Evolutionary conservation across 2,888 invertebrate species (phyloP).

Genomic region (Platerodrilus igneus): DNA sequence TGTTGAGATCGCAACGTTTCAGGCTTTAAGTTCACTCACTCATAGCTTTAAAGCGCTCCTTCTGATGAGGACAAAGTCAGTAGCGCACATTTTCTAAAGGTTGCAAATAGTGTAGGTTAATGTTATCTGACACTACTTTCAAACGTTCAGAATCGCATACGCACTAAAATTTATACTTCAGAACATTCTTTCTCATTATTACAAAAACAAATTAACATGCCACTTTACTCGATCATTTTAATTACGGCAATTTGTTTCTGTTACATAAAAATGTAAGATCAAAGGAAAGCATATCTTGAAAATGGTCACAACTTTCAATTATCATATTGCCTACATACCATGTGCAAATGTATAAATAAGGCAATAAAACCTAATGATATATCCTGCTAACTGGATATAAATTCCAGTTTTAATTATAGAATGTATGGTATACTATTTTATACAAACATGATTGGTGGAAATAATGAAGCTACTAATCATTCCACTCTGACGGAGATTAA

Average conservation of each 20-base stretch:
- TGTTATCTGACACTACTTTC: no score
- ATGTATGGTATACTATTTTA: conserved; percentile 44
- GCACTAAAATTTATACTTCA: no score
- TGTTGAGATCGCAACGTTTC: no score
- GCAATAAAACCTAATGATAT: conserved; percentile 18
- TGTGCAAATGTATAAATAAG: conserved; percentile 12
- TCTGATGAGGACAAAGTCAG: no score
- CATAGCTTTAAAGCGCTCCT: no score
- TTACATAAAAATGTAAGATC: conserved; percentile 12
- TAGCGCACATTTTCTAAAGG: no score
- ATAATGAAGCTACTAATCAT: conserved; percentile 48
- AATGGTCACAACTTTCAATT: conserved; percentile 15
- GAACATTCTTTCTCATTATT: no score
- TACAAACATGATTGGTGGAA: conserved; percentile 44
- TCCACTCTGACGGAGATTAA: conserved; percentile 44
- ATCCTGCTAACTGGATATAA: conserved; percentile 38
- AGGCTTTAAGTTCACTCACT: no score
- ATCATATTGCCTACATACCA: conserved; percentile 7
- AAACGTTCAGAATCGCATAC: no score
- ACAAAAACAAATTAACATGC: no score
- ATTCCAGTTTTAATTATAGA: conserved; percentile 46
- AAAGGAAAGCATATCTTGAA: conserved; percentile 15
- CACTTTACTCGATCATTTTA: conserved; percentile 23
- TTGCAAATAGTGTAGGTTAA: no score
- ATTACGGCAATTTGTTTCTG: conserved; percentile 21